Evolutionary conservation across 2,113 vertebrate genomes (phyloP).

Genomic region (Larimichthys crocea): DNA sequence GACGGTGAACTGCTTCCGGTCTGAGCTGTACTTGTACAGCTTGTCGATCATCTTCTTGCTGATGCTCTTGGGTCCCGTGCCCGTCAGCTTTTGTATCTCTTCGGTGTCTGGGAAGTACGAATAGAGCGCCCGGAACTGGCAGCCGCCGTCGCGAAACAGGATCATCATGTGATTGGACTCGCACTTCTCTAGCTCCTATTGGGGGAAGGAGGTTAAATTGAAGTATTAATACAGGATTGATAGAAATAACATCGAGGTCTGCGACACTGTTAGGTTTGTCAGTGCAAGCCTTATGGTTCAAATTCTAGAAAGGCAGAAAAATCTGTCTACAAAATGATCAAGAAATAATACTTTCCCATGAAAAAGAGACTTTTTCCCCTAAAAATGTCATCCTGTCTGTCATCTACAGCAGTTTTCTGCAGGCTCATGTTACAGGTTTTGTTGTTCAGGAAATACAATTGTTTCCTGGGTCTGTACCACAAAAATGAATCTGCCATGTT

Average conservation of each 20-base stretch:
- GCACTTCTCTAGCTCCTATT: conserved; percentile 94
- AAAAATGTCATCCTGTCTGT: neutral
- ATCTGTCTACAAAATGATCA: neutral
- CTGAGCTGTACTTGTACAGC: conserved; percentile 97
- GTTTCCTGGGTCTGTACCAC: neutral
- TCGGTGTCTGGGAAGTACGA: conserved; percentile 93
- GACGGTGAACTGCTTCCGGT: conserved; percentile 96
- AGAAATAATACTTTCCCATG: neutral
- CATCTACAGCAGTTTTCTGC: neutral
- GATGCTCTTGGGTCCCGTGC: conserved; percentile 94
- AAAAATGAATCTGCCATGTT: neutral
- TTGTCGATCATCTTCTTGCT: conserved; percentile 98
- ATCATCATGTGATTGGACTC: conserved; percentile 99
- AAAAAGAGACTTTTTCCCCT: neutral
- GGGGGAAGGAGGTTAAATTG: neutral
- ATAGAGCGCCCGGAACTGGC: conserved; percentile 96
- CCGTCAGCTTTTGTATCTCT: conserved; percentile 93
- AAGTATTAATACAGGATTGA: neutral
- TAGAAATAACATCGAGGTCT: neutral
- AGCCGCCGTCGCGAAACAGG: conserved; percentile 94
- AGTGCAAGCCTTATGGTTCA: neutral
- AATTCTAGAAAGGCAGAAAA: neutral
- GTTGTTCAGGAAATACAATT: neutral
- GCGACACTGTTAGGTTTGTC: neutral
- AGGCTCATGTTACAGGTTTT: neutral